These are phyloP conservation scores for Himalopsyche kuldschensis DNA, from an alignment of 2,888 invertebrate species.

Conservation along the genomic window DNA sequence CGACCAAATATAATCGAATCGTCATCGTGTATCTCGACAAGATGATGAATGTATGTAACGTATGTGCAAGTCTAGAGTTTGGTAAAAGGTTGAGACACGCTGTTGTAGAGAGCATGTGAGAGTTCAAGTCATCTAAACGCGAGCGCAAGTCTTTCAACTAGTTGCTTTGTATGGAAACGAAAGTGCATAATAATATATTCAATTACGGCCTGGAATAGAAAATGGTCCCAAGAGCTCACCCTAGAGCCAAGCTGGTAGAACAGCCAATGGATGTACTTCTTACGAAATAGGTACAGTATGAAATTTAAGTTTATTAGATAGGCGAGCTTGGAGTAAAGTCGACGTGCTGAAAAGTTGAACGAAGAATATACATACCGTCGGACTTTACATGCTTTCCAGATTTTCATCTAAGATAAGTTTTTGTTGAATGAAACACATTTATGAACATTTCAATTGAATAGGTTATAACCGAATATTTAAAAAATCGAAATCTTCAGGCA, in stretches of 20 bases:
- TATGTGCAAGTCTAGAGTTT: no score
- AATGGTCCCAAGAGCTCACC: neutral
- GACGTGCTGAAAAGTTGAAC: neutral
- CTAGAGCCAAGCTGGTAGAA: neutral
- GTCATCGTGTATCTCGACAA: no score
- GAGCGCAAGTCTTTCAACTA: neutral
- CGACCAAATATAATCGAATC: no score
- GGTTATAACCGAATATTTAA: no score
- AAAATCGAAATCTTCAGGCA: no score
- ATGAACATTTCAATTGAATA: no score
- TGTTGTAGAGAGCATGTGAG: neutral
- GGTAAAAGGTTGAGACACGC: neutral
- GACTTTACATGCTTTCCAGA: no score
- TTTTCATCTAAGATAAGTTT: no score
- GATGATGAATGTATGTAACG: no score
- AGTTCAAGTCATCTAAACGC: neutral
- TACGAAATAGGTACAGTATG: neutral
- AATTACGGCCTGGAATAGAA: slow-evolving; percentile 6
- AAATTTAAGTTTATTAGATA: neutral
- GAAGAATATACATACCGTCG: neutral
- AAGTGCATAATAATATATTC: slow-evolving; percentile 19
- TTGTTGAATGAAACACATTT: no score
- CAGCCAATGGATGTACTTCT: neutral
- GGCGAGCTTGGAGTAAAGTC: neutral
- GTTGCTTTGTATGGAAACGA: neutral